Evolutionary conservation across 1,140 invertebrate genomes (phyloP), one percentile per base, ranked within the genome.

Genomic region (Mercenaria mercenaria): DNA sequence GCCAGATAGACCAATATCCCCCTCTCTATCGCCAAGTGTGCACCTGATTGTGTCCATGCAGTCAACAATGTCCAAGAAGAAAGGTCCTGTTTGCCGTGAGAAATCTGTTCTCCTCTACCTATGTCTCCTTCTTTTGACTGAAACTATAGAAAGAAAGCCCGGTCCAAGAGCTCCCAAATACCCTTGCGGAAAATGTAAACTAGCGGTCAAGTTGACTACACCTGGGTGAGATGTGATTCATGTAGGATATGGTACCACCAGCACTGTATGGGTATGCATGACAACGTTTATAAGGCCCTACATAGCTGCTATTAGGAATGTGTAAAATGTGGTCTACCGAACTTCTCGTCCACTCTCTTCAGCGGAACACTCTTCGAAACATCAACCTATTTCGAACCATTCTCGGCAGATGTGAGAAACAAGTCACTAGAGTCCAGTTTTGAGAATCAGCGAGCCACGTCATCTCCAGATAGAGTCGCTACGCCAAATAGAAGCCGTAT

Each of bases 201-300:
- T 13, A 15, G 52, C 52, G 52, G 52, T 56, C n/a, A n/a, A n/a
- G n/a, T n/a, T n/a, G n/a, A n/a, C n/a, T n/a, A n/a, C n/a, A n/a
- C n/a, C n/a, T n/a, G n/a, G n/a, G n/a, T n/a, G n/a, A n/a, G n/a
- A n/a, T n/a, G n/a, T n/a, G n/a, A n/a, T n/a, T n/a, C n/a, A n/a
- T n/a, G n/a, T n/a, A n/a, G n/a, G n/a, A n/a, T n/a, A n/a, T n/a
- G n/a, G n/a, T n/a, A n/a, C n/a, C n/a, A n/a, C n/a, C n/a, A n/a
- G n/a, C n/a, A n/a, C n/a, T n/a, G n/a, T n/a, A n/a, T n/a, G n/a
- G n/a, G n/a, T 56, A 56, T 56, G 52, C 13, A 56, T 56, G 52
- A 56, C n/a, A 56, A 56, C 52, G n/a, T 56, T n/a, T 56, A 56
- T 56, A 56, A 56, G 52, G 52, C 52, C n/a, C 52, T 56, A 56